Percentiles rank a stretch among this genome's conserved stretches.
These are phyloP conservation scores for Agrotis puta DNA, from an alignment of 2,888 invertebrate species.

Conservation along the genomic window DNA sequence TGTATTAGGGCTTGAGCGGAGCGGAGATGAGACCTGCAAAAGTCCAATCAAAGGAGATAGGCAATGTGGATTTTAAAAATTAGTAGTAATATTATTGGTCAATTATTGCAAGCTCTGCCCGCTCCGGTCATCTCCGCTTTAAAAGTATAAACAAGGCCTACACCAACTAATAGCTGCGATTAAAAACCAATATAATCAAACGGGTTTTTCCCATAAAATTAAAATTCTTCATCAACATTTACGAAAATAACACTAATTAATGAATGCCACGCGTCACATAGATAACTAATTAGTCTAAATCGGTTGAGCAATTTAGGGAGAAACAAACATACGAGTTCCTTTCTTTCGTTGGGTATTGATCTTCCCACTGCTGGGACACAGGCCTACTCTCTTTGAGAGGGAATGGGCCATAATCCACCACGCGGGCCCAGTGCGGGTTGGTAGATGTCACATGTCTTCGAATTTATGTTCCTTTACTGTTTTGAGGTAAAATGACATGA, in stretches of 20 bases:
- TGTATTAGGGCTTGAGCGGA: background rate
- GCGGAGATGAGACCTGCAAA: background rate
- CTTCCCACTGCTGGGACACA: too few species aligned
- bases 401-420: too few species aligned
- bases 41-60: background rate
- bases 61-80: background rate
- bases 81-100: background rate
- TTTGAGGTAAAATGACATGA: too few species aligned
- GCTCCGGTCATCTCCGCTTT: too few species aligned
- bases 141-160: background rate
- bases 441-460: too few species aligned
- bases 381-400: too few species aligned
- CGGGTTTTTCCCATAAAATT: background rate
- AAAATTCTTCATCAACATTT: constrained; percentile 3
- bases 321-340: too few species aligned
- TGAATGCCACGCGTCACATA: constrained; percentile 15
- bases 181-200: background rate
- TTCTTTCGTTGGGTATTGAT: too few species aligned
- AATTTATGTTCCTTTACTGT: too few species aligned
- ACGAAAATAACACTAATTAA: constrained; percentile 18
- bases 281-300: constrained; percentile 20
- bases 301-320: constrained; percentile 6
- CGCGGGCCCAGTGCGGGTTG: too few species aligned
- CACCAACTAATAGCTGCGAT: too few species aligned
- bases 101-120: background rate